These are phyloP conservation scores for Ormyrus labotus DNA, from an alignment of 2,888 invertebrate genomes.

Conservation along the genomic window DNA sequence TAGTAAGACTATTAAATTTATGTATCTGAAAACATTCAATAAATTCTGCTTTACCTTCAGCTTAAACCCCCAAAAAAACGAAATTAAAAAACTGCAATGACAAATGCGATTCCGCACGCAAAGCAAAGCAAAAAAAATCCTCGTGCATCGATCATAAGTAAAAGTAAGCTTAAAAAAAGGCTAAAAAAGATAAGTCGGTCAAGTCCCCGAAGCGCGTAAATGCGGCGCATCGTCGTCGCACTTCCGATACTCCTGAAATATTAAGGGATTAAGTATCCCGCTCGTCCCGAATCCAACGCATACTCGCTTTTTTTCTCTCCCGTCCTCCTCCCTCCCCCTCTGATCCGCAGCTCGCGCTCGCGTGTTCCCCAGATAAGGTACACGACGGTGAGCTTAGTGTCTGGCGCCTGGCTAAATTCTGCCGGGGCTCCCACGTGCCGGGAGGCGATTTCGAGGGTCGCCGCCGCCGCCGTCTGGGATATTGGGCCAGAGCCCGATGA, in stretches of 20 bases:
- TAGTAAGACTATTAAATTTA: too few relatives aligned
- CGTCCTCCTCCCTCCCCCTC: not conserved
- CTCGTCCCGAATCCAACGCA: not conserved
- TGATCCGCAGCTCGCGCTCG: too few relatives aligned
- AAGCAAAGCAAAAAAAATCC: too few relatives aligned
- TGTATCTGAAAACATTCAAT: too few relatives aligned
- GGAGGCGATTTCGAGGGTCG: not conserved
- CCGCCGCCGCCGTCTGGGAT: constrained; percentile 50
- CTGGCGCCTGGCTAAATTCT: constrained; percentile 18
- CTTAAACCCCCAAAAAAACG: too few relatives aligned
- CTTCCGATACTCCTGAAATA: constrained; percentile 47
- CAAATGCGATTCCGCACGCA: too few relatives aligned
- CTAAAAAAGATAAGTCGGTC: constrained; percentile 23
- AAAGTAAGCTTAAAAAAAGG: not conserved
- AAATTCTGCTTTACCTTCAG: too few relatives aligned
- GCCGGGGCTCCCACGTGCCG: constrained; percentile 57
- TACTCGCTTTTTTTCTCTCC: not conserved
- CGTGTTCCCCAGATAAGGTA: too few relatives aligned
- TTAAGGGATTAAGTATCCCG: constrained; percentile 54
- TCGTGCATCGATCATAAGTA: too few relatives aligned
- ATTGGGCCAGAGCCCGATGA: constrained; percentile 58
- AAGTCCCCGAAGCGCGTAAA: constrained; percentile 7
- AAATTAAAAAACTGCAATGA: too few relatives aligned
- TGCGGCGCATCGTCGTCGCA: constrained; percentile 6
- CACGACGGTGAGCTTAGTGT: too few relatives aligned